phyloP scores from a whole-genome alignment of 2,797 vertebrate genomes.

The Garrulus glandarius region DNA sequence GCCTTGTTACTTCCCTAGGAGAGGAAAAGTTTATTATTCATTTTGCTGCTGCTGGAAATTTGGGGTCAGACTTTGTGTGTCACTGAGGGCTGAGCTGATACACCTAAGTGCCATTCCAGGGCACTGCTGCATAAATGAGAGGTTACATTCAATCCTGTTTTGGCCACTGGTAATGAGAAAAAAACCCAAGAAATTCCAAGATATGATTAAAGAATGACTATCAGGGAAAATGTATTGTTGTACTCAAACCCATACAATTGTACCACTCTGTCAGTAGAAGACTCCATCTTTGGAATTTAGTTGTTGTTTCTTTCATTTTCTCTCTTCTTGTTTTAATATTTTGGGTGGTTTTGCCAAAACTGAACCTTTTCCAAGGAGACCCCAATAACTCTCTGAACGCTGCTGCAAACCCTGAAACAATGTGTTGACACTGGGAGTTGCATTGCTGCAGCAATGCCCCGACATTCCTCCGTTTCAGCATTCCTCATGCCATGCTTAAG shows the following conservation, averaged over 20 bases:
- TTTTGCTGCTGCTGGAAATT: neutral
- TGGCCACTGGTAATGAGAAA: neutral
- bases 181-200: neutral
- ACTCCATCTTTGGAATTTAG: neutral
- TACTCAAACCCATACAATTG: neutral
- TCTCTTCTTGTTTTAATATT: too few relatives aligned
- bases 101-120: neutral
- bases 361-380: neutral
- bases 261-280: neutral
- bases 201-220: neutral
- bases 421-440: neutral
- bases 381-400: neutral
- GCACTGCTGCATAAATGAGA: neutral
- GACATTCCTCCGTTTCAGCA: neutral
- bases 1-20: neutral
- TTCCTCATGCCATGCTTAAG: neutral
- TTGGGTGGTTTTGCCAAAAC: neutral
- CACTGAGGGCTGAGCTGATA: neutral
- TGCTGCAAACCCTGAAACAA: neutral
- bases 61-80: neutral
- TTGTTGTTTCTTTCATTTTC: rapidly evolving
- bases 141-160: neutral
- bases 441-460: neutral
- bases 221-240: neutral
- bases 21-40: neutral